These are phyloP conservation scores for Apotomis turbidana DNA, from an alignment of 2,888 invertebrate genomes.

Conservation along the genomic window DNA sequence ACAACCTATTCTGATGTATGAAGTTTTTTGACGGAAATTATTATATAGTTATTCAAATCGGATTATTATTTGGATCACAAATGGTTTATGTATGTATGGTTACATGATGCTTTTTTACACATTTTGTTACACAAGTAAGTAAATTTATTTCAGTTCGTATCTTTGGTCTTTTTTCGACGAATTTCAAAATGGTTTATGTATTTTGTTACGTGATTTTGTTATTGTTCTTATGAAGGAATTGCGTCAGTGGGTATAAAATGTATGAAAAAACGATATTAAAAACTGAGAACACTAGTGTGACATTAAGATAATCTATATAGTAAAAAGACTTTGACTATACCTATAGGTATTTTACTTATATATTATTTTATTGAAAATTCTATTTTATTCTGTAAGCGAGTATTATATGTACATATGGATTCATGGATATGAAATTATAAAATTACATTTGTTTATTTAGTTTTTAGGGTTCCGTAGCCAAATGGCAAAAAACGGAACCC, in stretches of 20 bases:
- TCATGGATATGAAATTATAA: no score
- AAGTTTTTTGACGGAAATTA: slow-evolving; percentile 21
- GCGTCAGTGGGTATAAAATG: neutral
- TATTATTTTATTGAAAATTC: no score
- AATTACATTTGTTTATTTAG: no score
- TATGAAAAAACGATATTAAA: slow-evolving; percentile 6
- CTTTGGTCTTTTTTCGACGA: neutral
- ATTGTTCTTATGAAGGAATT: slow-evolving; percentile 2
- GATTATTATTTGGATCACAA: slow-evolving; percentile 20
- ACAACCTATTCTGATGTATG: neutral
- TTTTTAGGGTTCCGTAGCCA: no score
- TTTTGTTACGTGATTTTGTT: slow-evolving; percentile 19
- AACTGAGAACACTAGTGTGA: no score
- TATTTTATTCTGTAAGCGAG: no score
- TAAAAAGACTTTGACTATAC: no score
- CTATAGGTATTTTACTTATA: no score
- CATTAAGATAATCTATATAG: no score
- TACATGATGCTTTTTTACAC: neutral
- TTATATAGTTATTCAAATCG: slow-evolving; percentile 26
- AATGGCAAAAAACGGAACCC: no score
- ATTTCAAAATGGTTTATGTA: slow-evolving; percentile 34
- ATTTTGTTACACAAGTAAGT: slow-evolving; percentile 4
- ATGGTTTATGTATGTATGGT: slow-evolving; percentile 13
- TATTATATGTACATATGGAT: no score
- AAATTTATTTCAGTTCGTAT: slow-evolving; percentile 24